Evolutionary conservation across 1,140 invertebrate species (phyloP), one percentile per base, ranked within the genome.

Genomic region (Macrocentrus cingulum): DNA sequence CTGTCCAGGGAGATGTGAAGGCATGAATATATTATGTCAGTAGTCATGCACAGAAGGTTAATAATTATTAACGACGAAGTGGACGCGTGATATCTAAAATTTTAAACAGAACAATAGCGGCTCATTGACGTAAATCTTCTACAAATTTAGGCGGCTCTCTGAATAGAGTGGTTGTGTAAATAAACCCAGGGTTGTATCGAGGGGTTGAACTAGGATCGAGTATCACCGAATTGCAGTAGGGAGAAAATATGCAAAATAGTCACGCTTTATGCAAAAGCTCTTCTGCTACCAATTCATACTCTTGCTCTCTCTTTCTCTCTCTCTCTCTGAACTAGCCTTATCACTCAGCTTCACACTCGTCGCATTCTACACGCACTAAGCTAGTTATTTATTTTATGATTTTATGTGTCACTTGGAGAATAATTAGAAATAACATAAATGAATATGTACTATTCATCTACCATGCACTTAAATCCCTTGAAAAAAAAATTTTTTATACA

Each of bases 231-330:
- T 16, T 22, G 36, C 46, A 39, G n/a, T 2, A 23, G 23, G 9
- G 48, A 60, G 52, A 22, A 66, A 68, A 70, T 71, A 71, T 70
- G 69, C 69, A 70, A 71, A 71, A 60, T 60, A 63, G 65, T 60
- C 46, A 53, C 37, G 67, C 61, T 71, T 67, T 68, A 69, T 70
- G 64, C 66, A 64, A 67, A 71, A 67, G 64, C 59, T 66, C 63
- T 62, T 67, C 65, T 64, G 57, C 58, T 62, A 60, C 62, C 67
- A 64, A 71, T 71, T 71, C 68, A 71, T 66, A 70, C 65, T 63
- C 65, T 58, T 50, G 25, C 56, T 22, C n/a, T n/a, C n/a, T n/a
- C n/a, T n/a, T n/a, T n/a, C n/a, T n/a, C n/a, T n/a, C n/a, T n/a
- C n/a, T n/a, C n/a, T n/a, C n/a, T n/a, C n/a, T n/a, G n/a, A n/a